These are phyloP conservation scores for Synchiropus splendidus DNA, from an alignment of 2,113 vertebrate species.

Conservation along the genomic window DNA sequence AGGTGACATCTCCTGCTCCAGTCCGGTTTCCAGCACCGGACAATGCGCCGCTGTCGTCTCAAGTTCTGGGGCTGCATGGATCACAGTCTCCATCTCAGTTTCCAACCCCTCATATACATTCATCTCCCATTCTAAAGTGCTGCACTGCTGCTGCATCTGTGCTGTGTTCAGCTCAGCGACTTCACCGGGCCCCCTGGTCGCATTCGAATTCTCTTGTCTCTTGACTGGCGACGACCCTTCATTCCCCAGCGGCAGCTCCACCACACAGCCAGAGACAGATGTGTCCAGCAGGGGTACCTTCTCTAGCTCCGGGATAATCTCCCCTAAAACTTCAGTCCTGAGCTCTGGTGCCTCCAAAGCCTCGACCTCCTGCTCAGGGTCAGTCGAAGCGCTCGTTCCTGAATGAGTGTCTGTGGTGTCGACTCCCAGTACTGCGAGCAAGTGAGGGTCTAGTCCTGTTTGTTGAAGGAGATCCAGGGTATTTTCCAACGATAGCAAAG, in stretches of 20 bases:
- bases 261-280: no score
- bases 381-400: neutral
- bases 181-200: no score
- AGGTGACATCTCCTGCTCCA: no score
- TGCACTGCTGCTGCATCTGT: neutral
- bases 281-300: no score
- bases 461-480: slow-evolving; percentile 44
- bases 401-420: slow-evolving; percentile 1
- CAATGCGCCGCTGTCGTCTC: no score
- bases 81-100: slow-evolving; percentile 6
- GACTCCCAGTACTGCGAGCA: slow-evolving; percentile 37
- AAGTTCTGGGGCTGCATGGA: slow-evolving; percentile 6
- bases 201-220: no score
- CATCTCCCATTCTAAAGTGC: neutral
- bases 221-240: no score
- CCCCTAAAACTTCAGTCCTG: no score
- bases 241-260: no score
- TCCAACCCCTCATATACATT: neutral
- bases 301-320: no score
- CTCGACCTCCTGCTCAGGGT: slow-evolving; percentile 2
- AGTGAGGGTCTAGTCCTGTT: slow-evolving; percentile 31
- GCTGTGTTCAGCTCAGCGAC: neutral
- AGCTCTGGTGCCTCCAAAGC: neutral
- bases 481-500: slow-evolving; percentile 37
- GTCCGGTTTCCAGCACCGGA: no score